Evolutionary conservation across 2,888 invertebrate species (phyloP).

Genomic region (Sinotaia quadrata): DNA sequence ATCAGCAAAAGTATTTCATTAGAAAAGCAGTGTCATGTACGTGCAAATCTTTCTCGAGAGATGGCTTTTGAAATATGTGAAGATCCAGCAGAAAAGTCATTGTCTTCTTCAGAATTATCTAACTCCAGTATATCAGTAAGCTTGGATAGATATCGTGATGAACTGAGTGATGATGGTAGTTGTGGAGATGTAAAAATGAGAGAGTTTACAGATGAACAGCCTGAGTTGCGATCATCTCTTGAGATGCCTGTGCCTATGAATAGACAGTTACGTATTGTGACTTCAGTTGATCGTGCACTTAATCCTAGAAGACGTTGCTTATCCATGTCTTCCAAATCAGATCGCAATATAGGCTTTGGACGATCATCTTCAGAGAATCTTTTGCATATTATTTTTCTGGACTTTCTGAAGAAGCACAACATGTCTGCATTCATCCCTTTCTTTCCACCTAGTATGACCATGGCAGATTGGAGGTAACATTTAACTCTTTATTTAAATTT

Average conservation of each 20-base stretch:
- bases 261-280: constrained; percentile 61
- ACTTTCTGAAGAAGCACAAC: constrained; percentile 61
- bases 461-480: constrained; percentile 62
- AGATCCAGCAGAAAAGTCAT: constrained; percentile 48
- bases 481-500: too few species aligned
- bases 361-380: constrained; percentile 47
- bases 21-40: constrained; percentile 7
- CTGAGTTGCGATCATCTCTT: constrained; percentile 13
- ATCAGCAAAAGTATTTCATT: constrained; percentile 16
- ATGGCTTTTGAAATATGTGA: constrained; percentile 33
- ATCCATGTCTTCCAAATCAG: constrained; percentile 53
- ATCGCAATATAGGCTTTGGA: constrained; percentile 36
- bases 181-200: constrained; percentile 38
- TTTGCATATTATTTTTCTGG: constrained; percentile 60
- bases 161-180: constrained; percentile 37
- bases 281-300: constrained; percentile 55
- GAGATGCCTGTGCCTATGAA: constrained; percentile 47
- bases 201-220: constrained; percentile 53
- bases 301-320: constrained; percentile 41
- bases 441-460: constrained; percentile 67
- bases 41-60: constrained; percentile 25
- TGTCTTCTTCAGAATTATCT: constrained; percentile 57
- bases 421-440: constrained; percentile 64
- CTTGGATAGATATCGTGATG: constrained; percentile 30
- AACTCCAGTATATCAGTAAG: constrained; percentile 52